Evolutionary conservation across 2,888 invertebrate genomes (phyloP).

Genomic region (Ophraella communa): DNA sequence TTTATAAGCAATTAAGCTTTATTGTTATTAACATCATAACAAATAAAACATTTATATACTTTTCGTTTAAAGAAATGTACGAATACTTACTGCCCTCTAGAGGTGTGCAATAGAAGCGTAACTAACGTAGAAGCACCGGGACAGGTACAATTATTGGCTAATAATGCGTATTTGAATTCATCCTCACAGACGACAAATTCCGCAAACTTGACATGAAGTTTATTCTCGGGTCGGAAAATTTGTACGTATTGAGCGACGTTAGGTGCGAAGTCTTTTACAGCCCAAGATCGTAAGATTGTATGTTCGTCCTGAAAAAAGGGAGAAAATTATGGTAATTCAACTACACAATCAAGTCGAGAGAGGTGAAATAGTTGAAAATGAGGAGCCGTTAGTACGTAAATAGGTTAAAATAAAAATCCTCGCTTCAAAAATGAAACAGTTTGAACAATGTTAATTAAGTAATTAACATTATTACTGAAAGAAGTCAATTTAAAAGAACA

Average conservation of each 20-base stretch:
- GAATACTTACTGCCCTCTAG: constrained; percentile 92
- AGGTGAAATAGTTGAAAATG: too few relatives aligned
- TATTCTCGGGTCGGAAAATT: constrained; percentile 97
- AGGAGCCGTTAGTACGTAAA: too few relatives aligned
- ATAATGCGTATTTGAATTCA: constrained; percentile 96
- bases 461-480: too few relatives aligned
- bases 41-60: too few relatives aligned
- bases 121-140: constrained; percentile 97
- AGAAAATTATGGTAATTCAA: background rate
- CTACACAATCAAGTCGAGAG: too few relatives aligned
- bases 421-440: too few relatives aligned
- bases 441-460: too few relatives aligned
- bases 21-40: too few relatives aligned
- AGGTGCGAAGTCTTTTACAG: constrained; percentile 97
- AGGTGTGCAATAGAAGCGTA: constrained; percentile 93
- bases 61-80: too few relatives aligned
- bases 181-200: constrained; percentile 99
- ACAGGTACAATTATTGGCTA: constrained; percentile 98
- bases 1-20: too few relatives aligned
- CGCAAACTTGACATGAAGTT: constrained; percentile 97
- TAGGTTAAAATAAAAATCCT: too few relatives aligned
- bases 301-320: constrained; percentile 69
- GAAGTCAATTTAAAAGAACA: too few relatives aligned
- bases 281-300: constrained; percentile 86
- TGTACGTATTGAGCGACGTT: constrained; percentile 97